These are phyloP conservation scores for Pteruthius melanotis DNA, from an alignment of 2,113 vertebrate species.

Conservation along the genomic window DNA sequence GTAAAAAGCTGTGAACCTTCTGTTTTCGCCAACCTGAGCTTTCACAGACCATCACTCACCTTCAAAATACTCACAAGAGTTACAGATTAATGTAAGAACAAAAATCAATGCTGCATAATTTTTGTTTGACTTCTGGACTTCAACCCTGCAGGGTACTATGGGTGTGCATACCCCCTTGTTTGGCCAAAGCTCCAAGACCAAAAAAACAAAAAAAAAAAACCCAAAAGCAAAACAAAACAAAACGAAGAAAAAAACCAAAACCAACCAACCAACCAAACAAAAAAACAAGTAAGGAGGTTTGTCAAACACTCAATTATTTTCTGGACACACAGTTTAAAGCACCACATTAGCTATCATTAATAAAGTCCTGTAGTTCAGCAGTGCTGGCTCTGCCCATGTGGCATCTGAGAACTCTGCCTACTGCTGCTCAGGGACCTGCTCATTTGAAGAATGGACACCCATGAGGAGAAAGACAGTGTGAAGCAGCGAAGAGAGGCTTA, in stretches of 20 bases:
- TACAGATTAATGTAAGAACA: not conserved
- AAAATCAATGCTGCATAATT: not conserved
- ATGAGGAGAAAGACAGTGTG: not conserved
- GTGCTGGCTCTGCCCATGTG: not conserved
- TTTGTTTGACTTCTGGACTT: not conserved
- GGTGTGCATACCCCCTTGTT: rapidly evolving
- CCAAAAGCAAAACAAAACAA: too few species aligned
- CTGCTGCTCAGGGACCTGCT: not conserved
- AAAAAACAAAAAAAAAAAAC: rapidly evolving
- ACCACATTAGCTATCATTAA: not conserved
- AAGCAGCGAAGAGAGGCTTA: not conserved
- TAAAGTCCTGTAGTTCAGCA: not conserved
- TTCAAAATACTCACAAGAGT: not conserved
- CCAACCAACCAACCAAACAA: too few species aligned
- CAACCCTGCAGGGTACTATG: not conserved
- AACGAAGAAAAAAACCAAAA: too few species aligned
- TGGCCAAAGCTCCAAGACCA: rapidly evolving
- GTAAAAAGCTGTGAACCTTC: not conserved
- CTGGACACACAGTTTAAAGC: not conserved
- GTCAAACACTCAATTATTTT: not conserved
- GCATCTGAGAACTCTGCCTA: not conserved
- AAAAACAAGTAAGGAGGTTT: not conserved
- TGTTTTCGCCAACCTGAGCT: not conserved
- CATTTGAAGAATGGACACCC: not conserved
- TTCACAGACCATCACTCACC: not conserved